A percentile compares a stretch with the other conserved stretches of the same genome.
Conservation (phyloP, 2,888 invertebrate genomes). For the Deroplatys truncata region DNA sequence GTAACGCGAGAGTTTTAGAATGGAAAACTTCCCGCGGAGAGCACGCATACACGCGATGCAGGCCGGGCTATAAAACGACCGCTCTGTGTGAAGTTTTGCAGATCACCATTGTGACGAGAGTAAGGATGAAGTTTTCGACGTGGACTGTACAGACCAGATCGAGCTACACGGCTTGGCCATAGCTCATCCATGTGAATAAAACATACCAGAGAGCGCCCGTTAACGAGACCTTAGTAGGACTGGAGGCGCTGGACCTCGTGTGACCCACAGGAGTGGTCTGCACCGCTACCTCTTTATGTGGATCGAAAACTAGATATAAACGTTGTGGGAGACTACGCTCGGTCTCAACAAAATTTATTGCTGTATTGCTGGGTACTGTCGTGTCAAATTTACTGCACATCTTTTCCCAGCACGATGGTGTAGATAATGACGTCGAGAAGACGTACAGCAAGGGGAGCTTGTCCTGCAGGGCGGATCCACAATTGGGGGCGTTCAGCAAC, state of each 20-base stretch:
- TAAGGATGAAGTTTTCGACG: neutral
- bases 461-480: too few relatives aligned
- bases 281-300: neutral
- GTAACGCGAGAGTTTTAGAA: too few relatives aligned
- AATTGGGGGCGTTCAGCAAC: too few relatives aligned
- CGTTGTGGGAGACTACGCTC: neutral
- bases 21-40: too few relatives aligned
- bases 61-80: too few relatives aligned
- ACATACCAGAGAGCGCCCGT: neutral
- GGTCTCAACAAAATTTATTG: neutral
- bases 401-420: neutral
- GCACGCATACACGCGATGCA: too few relatives aligned
- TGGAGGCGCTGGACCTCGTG: neutral
- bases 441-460: too few relatives aligned
- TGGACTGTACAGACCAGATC: neutral
- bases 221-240: neutral
- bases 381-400: neutral
- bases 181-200: slow-evolving; percentile 13
- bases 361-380: neutral
- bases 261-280: neutral
- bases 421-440: too few relatives aligned
- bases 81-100: too few relatives aligned
- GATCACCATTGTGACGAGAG: too few relatives aligned
- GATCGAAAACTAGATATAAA: neutral
- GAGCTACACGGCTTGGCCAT: neutral